phyloP scores from a whole-genome alignment of 1,140 invertebrate species.

The Cydia amplana region DNA sequence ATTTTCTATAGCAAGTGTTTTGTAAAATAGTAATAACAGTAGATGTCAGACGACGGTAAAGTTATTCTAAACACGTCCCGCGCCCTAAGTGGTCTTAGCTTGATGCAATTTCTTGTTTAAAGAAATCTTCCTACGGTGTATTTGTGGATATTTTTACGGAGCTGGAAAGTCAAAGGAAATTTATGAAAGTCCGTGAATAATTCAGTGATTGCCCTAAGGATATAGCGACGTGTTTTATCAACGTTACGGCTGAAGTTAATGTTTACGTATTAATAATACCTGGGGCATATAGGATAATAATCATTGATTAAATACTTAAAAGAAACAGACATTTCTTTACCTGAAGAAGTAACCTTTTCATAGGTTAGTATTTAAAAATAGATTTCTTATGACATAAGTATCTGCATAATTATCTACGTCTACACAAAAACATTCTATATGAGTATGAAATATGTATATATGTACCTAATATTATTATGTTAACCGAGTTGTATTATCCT shows the following conservation, averaged over 20 bases:
- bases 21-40: background rate
- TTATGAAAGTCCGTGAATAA: background rate
- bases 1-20: background rate
- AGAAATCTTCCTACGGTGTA: background rate
- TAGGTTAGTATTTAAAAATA: too few species aligned
- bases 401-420: too few species aligned
- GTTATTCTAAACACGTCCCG: background rate
- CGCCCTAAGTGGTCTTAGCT: conserved; percentile 15
- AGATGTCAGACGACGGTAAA: background rate
- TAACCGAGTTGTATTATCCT: background rate
- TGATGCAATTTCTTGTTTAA: background rate
- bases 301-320: too few species aligned
- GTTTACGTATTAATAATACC: too few species aligned
- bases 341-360: too few species aligned
- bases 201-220: background rate
- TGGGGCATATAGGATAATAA: too few species aligned
- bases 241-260: too few species aligned
- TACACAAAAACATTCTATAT: too few species aligned
- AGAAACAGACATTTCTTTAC: too few species aligned
- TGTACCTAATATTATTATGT: background rate
- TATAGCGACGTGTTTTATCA: too few species aligned
- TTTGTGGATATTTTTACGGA: background rate
- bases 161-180: background rate
- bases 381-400: too few species aligned
- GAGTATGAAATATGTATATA: too few species aligned